Evolutionary conservation across 1,140 invertebrate species (phyloP).

Genomic region (Helicoverpa zea): DNA sequence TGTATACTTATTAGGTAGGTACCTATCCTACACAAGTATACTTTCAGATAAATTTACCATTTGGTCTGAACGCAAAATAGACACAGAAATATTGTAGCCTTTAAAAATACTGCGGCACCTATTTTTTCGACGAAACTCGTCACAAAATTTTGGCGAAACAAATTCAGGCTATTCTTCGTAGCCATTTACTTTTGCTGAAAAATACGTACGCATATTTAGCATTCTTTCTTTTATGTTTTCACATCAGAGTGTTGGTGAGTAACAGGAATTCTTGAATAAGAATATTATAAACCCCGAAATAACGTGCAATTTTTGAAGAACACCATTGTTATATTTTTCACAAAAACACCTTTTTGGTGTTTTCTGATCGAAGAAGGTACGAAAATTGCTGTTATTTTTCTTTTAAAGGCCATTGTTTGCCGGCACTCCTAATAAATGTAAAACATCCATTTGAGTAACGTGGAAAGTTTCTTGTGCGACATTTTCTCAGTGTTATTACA

Average conservation of each 20-base stretch:
- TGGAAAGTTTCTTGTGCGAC: neutral
- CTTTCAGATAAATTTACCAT: too few species aligned
- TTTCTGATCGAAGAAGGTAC: neutral
- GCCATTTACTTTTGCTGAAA: slow-evolving; percentile 12
- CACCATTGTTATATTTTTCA: slow-evolving; percentile 1
- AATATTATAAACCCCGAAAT: neutral
- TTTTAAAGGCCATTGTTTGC: neutral
- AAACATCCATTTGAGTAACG: neutral
- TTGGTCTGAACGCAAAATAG: too few species aligned
- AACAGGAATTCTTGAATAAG: slow-evolving; percentile 11
- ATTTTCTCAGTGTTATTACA: slow-evolving; percentile 49
- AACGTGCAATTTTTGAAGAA: neutral
- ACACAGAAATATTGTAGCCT: neutral
- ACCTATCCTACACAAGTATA: too few species aligned
- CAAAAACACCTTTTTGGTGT: neutral
- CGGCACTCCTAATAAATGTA: neutral
- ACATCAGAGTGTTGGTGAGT: neutral
- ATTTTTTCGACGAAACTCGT: neutral
- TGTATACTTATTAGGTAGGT: too few species aligned
- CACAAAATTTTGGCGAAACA: slow-evolving; percentile 12
- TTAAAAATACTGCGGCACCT: neutral
- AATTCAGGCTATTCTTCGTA: slow-evolving; percentile 6
- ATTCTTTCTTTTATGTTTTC: slow-evolving; percentile 3
- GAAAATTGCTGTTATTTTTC: neutral
- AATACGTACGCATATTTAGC: slow-evolving; percentile 5